Conservation (phyloP, 2,113 vertebrate species). For the Nibea coibor region DNA sequence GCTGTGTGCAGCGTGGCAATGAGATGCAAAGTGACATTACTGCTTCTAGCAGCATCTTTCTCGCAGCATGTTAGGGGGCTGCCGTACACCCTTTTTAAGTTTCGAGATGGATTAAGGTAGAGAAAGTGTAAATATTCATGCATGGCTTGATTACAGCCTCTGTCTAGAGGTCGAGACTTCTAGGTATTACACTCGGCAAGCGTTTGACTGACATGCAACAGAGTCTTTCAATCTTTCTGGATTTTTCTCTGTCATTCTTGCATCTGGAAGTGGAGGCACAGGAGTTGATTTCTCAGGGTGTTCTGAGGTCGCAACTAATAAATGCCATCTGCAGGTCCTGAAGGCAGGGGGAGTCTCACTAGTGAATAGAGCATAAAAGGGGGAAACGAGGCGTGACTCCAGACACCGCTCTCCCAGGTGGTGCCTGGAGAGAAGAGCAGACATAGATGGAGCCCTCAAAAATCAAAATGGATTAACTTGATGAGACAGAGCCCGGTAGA, state of each 20-base stretch:
- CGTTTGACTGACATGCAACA: slow-evolving; percentile 16
- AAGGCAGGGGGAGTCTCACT: slow-evolving; percentile 22
- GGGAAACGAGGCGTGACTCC: slow-evolving; percentile 2
- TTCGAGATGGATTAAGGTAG: background rate
- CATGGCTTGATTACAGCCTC: slow-evolving; percentile 13
- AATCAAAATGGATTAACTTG: slow-evolving; percentile 45
- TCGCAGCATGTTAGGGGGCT: slow-evolving; percentile 25
- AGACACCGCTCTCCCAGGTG: slow-evolving; percentile 12
- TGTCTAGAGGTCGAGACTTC: slow-evolving; percentile 16
- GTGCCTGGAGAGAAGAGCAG: slow-evolving; percentile 17
- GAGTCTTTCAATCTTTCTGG: background rate
- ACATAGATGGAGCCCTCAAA: slow-evolving; percentile 25
- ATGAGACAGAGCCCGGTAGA: slow-evolving; percentile 30
- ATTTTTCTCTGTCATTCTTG: background rate
- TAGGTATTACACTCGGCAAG: background rate
- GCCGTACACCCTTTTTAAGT: slow-evolving; percentile 25
- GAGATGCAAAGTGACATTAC: slow-evolving; percentile 75
- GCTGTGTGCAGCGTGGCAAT: slow-evolving; percentile 61
- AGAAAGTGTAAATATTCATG: slow-evolving; percentile 9
- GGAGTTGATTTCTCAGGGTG: slow-evolving; percentile 24
- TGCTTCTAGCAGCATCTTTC: slow-evolving; percentile 73
- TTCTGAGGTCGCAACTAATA: slow-evolving; percentile 34
- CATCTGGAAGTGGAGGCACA: background rate
- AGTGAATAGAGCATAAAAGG: slow-evolving; percentile 15
- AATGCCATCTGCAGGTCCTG: slow-evolving; percentile 3